Evolutionary conservation across 2,113 vertebrate species (phyloP).

Genomic region (Montifringilla adamsi): DNA sequence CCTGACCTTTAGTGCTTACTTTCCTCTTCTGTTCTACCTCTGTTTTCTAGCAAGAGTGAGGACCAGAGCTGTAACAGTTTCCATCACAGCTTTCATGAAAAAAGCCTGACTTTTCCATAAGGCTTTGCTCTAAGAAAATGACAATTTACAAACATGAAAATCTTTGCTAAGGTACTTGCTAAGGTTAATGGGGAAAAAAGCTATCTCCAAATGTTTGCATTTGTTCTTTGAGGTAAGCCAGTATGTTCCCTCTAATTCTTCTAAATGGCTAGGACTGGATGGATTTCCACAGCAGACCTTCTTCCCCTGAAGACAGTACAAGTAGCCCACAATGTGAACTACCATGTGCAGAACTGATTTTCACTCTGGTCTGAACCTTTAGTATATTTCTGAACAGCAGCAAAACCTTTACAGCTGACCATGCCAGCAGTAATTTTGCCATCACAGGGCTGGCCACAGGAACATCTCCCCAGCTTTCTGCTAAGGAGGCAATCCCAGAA

Average conservation of each 20-base stretch:
- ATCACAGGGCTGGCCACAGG: not conserved
- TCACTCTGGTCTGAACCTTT: not conserved
- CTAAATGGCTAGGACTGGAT: conserved; percentile 26
- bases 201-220: conserved; percentile 4
- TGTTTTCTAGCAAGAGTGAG: conserved; percentile 5
- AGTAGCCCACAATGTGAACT: not conserved
- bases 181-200: not conserved
- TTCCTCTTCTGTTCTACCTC: not conserved
- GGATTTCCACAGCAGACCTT: conserved; percentile 10
- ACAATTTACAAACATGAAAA: conserved; percentile 50
- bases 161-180: conserved; percentile 32
- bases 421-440: conserved; percentile 19
- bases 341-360: not conserved
- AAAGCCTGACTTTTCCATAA: conserved; percentile 34
- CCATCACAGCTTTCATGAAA: not conserved
- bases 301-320: not conserved
- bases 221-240: conserved; percentile 61
- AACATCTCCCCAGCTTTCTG: not conserved
- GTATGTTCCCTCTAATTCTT: conserved; percentile 29
- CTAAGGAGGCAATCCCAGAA: not conserved
- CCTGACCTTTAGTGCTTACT: not conserved
- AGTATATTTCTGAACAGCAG: not conserved
- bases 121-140: conserved; percentile 45
- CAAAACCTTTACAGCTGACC: conserved; percentile 18
- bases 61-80: conserved; percentile 42